Conservation (phyloP, 1,140 invertebrate genomes). For the Trachelipus rathkii region DNA sequence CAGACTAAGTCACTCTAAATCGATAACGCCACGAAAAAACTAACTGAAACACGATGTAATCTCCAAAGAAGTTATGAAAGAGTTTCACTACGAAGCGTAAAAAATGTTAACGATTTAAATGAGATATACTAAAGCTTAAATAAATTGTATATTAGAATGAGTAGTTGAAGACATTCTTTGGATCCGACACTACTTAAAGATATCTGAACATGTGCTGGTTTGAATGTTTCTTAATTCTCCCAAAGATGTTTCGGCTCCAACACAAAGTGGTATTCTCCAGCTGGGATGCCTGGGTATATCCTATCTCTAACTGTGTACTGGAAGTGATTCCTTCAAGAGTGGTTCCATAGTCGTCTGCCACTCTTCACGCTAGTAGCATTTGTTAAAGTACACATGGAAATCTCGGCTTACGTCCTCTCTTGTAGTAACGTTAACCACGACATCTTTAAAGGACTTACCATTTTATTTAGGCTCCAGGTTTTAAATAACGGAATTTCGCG, state of each 20-base stretch:
- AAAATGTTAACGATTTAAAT: background rate
- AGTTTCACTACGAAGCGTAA: no score
- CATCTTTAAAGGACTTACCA: constrained; percentile 55
- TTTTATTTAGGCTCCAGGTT: constrained; percentile 60
- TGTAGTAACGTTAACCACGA: constrained; percentile 61
- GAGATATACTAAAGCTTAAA: background rate
- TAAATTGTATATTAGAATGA: background rate
- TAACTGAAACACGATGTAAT: no score
- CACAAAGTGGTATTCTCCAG: constrained; percentile 35
- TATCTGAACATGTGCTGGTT: constrained; percentile 34
- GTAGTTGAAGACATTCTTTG: background rate
- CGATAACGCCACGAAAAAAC: no score
- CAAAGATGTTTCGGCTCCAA: constrained; percentile 26
- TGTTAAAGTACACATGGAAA: constrained; percentile 65
- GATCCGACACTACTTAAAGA: background rate
- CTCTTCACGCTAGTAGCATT: constrained; percentile 40
- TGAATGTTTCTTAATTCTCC: constrained; percentile 26
- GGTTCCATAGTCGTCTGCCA: no score
- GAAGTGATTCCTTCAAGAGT: constrained; percentile 9
- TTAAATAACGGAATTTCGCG: constrained; percentile 66
- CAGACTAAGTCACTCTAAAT: no score
- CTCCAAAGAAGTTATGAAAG: no score
- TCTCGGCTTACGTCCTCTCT: constrained; percentile 69
- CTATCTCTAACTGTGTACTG: constrained; percentile 25
- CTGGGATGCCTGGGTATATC: constrained; percentile 29